Evolutionary conservation across 2,888 invertebrate genomes (phyloP).

Genomic region (Stenoptilia bipunctidactyla): DNA sequence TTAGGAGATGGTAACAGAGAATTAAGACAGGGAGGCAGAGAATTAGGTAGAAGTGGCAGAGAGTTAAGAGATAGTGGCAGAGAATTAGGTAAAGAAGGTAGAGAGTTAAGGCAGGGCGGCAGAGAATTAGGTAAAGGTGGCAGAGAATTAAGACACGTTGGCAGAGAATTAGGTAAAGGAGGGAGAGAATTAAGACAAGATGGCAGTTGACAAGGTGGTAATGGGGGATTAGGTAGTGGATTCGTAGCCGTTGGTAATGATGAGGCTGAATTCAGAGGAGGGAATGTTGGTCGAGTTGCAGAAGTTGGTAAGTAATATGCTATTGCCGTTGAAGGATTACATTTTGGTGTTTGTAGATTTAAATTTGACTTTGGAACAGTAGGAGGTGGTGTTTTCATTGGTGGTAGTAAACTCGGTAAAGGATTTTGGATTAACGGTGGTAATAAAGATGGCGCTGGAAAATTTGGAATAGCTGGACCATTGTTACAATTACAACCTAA

Average conservation of each 20-base stretch:
- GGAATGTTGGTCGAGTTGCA: constrained; percentile 17
- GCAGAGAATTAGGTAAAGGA: constrained; percentile 7
- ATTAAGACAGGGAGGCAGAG: not conserved
- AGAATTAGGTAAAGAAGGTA: constrained; percentile 1
- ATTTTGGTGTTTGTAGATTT: constrained; percentile 15
- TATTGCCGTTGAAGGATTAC: constrained; percentile 20
- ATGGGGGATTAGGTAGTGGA: not conserved
- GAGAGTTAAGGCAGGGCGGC: not conserved
- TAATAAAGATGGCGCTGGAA: too few species aligned
- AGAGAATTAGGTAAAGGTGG: not conserved
- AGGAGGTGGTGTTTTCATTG: too few species aligned
- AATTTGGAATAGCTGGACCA: too few species aligned
- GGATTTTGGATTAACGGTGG: too few species aligned
- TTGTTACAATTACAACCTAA: too few species aligned
- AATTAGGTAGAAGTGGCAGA: not conserved
- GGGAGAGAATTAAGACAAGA: not conserved
- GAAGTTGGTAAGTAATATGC: constrained; percentile 24
- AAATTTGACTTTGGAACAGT: too few species aligned
- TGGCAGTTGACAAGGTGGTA: not conserved
- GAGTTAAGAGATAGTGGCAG: constrained; percentile 4
- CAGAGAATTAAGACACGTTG: constrained; percentile 2
- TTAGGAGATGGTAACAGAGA: not conserved
- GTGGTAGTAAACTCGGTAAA: too few species aligned
- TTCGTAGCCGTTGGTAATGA: not conserved
- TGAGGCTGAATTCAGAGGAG: constrained; percentile 3